Percentiles rank a stretch among this genome's conserved stretches.
Conservation (phyloP, 2,888 invertebrate genomes). For the Octonoba sinensis region DNA sequence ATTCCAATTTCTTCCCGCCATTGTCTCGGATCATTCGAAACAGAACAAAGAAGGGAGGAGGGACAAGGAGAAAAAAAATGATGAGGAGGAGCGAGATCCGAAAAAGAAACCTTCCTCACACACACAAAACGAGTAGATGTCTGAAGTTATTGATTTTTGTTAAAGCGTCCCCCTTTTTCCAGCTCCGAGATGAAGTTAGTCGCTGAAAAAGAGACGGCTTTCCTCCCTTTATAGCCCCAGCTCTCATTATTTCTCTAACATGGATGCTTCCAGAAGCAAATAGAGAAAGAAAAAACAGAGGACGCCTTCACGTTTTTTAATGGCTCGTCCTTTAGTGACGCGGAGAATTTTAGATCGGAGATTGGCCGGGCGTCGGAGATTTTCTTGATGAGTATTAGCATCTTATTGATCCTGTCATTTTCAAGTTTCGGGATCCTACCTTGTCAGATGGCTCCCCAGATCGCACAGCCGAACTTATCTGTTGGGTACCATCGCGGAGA, state of each 20-base stretch:
- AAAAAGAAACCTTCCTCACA: conserved; percentile 34
- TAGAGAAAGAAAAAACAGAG: conserved; percentile 12
- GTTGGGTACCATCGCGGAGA: no score
- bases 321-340: conserved; percentile 17
- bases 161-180: conserved; percentile 58
- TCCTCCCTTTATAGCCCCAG: conserved; percentile 27
- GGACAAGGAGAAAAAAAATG: conserved; percentile 23
- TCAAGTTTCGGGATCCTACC: not conserved
- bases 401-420: conserved; percentile 57
- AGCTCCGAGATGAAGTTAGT: conserved; percentile 54
- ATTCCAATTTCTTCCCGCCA: not conserved
- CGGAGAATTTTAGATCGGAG: conserved; percentile 15
- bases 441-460: not conserved
- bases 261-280: conserved; percentile 42
- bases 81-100: conserved; percentile 18
- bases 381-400: conserved; percentile 50
- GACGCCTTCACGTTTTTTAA: conserved; percentile 9
- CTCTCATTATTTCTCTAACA: conserved; percentile 52
- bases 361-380: conserved; percentile 3
- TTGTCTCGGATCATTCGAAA: not conserved
- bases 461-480: no score
- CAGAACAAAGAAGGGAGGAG: conserved; percentile 8
- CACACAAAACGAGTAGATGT: conserved; percentile 62
- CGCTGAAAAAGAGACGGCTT: conserved; percentile 51
- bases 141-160: conserved; percentile 65